Percentiles rank a stretch among this genome's conserved stretches.
Conservation (phyloP, 2,888 invertebrate genomes). For the Campoletis raptor region DNA sequence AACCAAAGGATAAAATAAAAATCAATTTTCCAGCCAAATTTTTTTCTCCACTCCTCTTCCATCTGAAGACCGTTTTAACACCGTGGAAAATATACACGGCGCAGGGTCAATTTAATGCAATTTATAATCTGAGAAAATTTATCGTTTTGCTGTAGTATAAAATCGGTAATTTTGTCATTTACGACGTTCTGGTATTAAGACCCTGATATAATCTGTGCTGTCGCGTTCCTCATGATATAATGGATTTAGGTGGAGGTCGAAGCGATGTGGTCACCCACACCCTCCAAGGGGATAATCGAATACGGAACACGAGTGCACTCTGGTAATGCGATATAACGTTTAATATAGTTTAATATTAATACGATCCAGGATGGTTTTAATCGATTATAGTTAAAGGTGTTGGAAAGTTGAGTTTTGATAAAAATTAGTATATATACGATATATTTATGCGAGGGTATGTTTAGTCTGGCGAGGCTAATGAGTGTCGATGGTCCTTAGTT, state of each 20-base stretch:
- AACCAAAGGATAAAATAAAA: too few species aligned
- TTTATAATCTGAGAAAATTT: background rate
- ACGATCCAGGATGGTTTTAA: conserved; percentile 55
- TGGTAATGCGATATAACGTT: conserved; percentile 62
- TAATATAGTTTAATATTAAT: conserved; percentile 65
- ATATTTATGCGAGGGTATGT: background rate
- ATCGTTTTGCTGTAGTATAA: background rate
- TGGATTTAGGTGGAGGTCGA: conserved; percentile 57
- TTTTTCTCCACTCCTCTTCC: too few species aligned
- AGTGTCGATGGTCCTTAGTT: conserved; percentile 37
- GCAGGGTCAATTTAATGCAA: background rate
- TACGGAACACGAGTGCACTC: conserved; percentile 61
- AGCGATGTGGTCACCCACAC: conserved; percentile 46
- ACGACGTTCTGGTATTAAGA: conserved; percentile 22
- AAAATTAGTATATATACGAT: background rate
- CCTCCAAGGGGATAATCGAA: conserved; percentile 51
- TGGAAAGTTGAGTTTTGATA: conserved; percentile 21
- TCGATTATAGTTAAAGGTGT: conserved; percentile 45
- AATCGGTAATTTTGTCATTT: background rate
- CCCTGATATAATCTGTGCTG: conserved; percentile 22
- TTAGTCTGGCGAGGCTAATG: background rate
- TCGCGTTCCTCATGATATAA: conserved; percentile 42
- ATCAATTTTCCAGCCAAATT: too few species aligned
- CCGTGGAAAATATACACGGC: background rate
- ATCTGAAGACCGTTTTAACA: too few species aligned